These are phyloP conservation scores for Amaurobius ferox DNA, from an alignment of 2,888 invertebrate species.

Conservation along the genomic window DNA sequence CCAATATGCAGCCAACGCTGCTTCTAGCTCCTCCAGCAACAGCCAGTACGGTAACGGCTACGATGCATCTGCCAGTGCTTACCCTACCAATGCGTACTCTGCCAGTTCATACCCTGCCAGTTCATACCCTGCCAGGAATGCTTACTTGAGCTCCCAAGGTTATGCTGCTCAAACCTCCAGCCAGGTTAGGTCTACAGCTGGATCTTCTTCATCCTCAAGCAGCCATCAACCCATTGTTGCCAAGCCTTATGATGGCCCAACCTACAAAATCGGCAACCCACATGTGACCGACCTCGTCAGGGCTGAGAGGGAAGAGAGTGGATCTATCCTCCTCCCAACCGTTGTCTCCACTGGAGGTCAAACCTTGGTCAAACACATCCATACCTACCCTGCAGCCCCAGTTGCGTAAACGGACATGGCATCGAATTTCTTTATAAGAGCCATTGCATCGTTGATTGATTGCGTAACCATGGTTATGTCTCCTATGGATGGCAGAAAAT, in stretches of 20 bases:
- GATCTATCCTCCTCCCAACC: conserved; percentile 46
- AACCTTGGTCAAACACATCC: conserved; percentile 66
- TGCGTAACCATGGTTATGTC: background rate
- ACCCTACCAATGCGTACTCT: no score
- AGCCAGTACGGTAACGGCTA: conserved; percentile 43
- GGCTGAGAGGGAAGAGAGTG: conserved; percentile 29
- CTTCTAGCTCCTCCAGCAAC: conserved; percentile 20
- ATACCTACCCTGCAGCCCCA: conserved; percentile 53
- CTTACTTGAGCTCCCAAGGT: conserved; percentile 25
- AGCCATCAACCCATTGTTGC: conserved; percentile 28
- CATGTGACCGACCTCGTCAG: conserved; percentile 48
- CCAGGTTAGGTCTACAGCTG: conserved; percentile 15
- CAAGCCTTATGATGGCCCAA: conserved; percentile 52
- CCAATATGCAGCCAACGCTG: conserved; percentile 53
- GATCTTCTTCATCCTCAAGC: conserved; percentile 22
- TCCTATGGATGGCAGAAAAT: background rate
- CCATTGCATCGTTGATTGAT: background rate
- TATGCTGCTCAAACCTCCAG: conserved; percentile 27
- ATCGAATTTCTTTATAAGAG: background rate
- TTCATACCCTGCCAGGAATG: conserved; percentile 22
- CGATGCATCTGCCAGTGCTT: conserved; percentile 11
- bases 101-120: background rate
- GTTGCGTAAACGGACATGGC: background rate
- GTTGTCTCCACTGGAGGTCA: conserved; percentile 40
- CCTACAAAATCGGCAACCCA: conserved; percentile 62